Evolutionary conservation across 2,797 vertebrate genomes (phyloP).

Genomic region (Hoplostethus atlanticus): DNA sequence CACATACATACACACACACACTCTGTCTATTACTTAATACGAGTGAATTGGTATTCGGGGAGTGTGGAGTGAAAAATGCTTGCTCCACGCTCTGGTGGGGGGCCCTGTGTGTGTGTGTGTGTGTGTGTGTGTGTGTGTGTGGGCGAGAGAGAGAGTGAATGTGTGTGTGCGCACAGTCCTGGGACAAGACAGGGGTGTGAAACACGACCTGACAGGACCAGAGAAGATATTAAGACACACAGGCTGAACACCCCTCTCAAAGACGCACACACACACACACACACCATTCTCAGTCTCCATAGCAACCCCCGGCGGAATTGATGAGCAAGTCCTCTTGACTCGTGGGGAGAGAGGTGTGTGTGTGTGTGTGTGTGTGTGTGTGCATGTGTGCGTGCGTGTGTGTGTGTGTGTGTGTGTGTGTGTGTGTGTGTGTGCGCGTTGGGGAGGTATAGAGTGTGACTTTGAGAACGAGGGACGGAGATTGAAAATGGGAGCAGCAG

Average conservation of each 20-base stretch:
- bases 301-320: constrained; percentile 79
- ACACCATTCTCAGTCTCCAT: constrained; percentile 76
- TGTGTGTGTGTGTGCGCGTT: constrained; percentile 21
- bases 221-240: constrained; percentile 75
- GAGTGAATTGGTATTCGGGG: constrained; percentile 49
- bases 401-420: constrained; percentile 25
- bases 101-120: constrained; percentile 21
- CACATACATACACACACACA: constrained; percentile 2
- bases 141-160: constrained; percentile 1
- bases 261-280: constrained; percentile 17
- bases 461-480: constrained; percentile 63
- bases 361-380: constrained; percentile 44
- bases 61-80: constrained; percentile 38
- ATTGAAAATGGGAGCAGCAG: constrained; percentile 26
- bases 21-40: constrained; percentile 4
- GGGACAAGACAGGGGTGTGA: constrained; percentile 47
- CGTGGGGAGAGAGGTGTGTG: constrained; percentile 31
- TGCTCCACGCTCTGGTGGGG: constrained; percentile 40
- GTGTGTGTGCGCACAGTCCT: constrained; percentile 14
- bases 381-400: constrained; percentile 36
- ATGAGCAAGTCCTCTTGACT: constrained; percentile 80
- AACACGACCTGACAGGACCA: constrained; percentile 71
- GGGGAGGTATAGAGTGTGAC: constrained; percentile 59
- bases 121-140: constrained; percentile 19
- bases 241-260: constrained; percentile 30